phyloP scores from a whole-genome alignment of 2,113 vertebrate genomes.

The Oreotrochilus melanogaster region DNA sequence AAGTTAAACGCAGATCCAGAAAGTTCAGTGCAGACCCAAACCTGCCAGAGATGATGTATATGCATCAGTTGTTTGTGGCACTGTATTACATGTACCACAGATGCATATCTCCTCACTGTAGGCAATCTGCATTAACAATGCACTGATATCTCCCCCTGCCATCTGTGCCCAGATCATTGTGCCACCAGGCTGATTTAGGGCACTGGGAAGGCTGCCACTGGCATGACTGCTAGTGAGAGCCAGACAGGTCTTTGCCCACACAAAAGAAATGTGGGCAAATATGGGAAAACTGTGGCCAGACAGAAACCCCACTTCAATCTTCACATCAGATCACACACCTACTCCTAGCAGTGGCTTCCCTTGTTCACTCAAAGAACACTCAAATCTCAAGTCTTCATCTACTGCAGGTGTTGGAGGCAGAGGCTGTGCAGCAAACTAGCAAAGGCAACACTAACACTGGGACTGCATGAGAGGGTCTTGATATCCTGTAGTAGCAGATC shows the following conservation, averaged over 20 bases:
- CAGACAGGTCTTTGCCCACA: neutral
- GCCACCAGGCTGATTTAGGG: neutral
- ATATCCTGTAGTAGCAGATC: neutral
- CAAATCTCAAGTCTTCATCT: neutral
- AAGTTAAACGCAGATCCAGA: neutral
- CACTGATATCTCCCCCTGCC: neutral
- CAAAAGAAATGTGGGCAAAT: neutral
- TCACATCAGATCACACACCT: neutral
- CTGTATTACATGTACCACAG: rapidly evolving
- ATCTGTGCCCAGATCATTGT: neutral
- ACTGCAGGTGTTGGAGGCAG: neutral
- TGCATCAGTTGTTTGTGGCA: neutral
- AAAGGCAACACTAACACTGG: rapidly evolving
- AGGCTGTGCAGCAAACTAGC: neutral
- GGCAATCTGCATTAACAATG: neutral
- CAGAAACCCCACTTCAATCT: neutral
- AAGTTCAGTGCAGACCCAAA: neutral
- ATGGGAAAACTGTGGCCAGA: neutral
- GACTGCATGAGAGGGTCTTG: rapidly evolving
- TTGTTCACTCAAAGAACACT: neutral
- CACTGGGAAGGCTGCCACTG: neutral
- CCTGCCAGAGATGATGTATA: rapidly evolving
- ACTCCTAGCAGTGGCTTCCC: rapidly evolving
- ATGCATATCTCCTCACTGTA: neutral
- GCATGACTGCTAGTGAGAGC: neutral